These are phyloP conservation scores for Lepus oiostolus DNA, from an alignment of 2,797 vertebrate species.

Conservation along the genomic window DNA sequence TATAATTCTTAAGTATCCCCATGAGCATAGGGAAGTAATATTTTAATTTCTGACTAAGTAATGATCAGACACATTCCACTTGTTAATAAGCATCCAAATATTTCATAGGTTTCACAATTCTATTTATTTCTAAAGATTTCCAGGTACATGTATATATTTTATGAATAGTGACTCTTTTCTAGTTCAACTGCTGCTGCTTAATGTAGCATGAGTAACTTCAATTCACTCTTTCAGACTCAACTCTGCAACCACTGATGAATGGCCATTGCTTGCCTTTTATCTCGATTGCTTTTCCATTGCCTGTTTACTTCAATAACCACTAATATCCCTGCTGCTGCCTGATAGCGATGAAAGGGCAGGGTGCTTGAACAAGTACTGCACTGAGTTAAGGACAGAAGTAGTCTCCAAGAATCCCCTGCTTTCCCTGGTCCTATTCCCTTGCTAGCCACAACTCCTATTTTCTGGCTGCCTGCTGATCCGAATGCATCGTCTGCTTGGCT, in stretches of 20 bases:
- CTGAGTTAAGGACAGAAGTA: not conserved
- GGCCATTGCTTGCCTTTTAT: not conserved
- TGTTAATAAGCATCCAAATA: not conserved
- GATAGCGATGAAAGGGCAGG: not conserved
- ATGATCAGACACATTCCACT: not conserved
- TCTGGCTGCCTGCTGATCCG: not conserved
- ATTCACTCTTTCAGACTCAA: not conserved
- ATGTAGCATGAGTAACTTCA: not conserved
- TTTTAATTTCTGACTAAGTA: not conserved
- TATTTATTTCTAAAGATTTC: slow-evolving; percentile 18
- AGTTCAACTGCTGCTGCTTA: not conserved
- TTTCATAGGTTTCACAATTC: not conserved
- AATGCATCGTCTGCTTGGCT: not conserved
- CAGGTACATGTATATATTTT: not conserved
- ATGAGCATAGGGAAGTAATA: not conserved
- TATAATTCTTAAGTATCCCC: not conserved
- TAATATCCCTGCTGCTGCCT: not conserved
- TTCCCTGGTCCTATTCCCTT: not conserved
- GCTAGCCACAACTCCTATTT: not conserved
- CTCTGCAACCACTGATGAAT: not conserved
- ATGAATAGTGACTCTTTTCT: slow-evolving; percentile 6
- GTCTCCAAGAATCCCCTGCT: not conserved
- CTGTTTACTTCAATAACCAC: not conserved
- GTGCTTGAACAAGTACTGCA: not conserved
- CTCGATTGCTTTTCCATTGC: not conserved